Conservation (phyloP, 2,113 vertebrate genomes). For the Atrichornis clamosus region DNA sequence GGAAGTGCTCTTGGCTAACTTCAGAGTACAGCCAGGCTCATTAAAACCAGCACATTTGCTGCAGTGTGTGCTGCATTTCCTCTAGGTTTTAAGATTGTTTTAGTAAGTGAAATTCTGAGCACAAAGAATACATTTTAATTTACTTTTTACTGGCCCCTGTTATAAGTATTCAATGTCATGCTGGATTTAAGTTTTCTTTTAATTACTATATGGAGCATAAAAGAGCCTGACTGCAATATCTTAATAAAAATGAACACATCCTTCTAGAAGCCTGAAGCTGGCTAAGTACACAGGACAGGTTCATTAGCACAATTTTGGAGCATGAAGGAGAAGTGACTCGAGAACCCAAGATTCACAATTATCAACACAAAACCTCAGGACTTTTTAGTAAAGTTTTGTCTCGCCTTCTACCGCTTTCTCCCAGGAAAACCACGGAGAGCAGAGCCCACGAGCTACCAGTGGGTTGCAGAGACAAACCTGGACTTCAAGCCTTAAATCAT, state of each 20-base stretch:
- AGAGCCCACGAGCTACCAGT: background rate
- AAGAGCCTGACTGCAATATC: background rate
- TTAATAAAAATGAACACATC: background rate
- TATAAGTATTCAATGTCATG: background rate
- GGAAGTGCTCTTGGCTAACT: constrained; percentile 4
- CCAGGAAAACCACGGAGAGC: background rate
- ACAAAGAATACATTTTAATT: background rate
- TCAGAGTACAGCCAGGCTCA: background rate
- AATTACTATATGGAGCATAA: background rate
- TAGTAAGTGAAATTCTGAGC: background rate
- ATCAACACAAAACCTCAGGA: background rate
- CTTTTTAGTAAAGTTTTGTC: background rate
- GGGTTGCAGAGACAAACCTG: background rate
- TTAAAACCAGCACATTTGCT: constrained; percentile 28
- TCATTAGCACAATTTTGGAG: background rate
- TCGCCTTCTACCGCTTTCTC: background rate
- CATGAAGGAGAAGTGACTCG: background rate
- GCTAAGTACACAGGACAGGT: background rate
- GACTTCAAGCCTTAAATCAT: background rate
- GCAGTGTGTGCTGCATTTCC: background rate
- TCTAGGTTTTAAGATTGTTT: background rate
- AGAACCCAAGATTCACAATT: background rate
- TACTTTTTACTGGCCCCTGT: background rate
- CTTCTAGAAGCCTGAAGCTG: background rate
- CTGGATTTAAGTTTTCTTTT: background rate